Conservation (phyloP, 1,140 invertebrate genomes). For the Amphibalanus amphitrite region DNA sequence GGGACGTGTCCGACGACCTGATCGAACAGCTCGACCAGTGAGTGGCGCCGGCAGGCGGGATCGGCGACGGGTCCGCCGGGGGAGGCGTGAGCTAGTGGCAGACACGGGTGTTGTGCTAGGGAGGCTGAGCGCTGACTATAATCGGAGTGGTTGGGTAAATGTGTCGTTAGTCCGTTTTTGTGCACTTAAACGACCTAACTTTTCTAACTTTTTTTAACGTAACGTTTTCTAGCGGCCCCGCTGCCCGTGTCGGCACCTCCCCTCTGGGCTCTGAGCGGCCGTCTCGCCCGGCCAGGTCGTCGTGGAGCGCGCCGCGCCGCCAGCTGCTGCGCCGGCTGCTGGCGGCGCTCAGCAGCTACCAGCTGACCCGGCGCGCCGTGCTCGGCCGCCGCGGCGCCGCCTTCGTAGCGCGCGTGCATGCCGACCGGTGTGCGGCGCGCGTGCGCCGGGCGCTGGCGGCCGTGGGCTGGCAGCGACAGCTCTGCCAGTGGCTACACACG, state of each 20-base stretch:
- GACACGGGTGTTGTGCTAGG: too few species aligned
- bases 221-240: too few species aligned
- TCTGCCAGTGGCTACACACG: constrained; percentile 61
- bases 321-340: background rate
- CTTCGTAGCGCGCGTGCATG: background rate
- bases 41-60: background rate
- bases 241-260: too few species aligned
- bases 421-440: constrained; percentile 15
- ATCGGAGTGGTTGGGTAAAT: too few species aligned
- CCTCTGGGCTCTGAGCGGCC: too few species aligned
- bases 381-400: background rate
- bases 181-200: too few species aligned
- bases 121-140: too few species aligned
- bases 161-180: too few species aligned
- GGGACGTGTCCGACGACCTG: background rate
- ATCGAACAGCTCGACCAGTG: background rate
- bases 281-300: background rate
- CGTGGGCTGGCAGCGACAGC: constrained; percentile 45
- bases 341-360: background rate
- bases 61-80: background rate
- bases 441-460: constrained; percentile 38
- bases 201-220: too few species aligned
- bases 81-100: too few species aligned
- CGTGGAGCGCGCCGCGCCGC: background rate
- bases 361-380: background rate